A percentile compares a stretch with the other conserved stretches of the same genome.
Evolutionary conservation across 2,888 invertebrate genomes (phyloP).

Genomic region (Clivina fossor): DNA sequence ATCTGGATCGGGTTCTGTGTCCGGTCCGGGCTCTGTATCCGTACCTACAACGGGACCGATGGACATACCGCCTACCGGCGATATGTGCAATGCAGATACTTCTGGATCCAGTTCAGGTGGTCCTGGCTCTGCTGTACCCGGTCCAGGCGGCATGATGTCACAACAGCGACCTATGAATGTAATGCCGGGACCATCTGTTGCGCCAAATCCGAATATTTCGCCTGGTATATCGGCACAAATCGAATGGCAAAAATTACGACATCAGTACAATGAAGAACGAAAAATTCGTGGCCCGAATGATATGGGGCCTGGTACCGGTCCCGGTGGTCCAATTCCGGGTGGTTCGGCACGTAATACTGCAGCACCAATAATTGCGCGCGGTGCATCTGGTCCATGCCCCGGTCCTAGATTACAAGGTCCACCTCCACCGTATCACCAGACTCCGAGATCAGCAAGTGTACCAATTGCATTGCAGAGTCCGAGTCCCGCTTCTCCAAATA

Average conservation of each 20-base stretch:
- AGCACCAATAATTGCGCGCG: constrained; percentile 49
- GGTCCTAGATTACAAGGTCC: constrained; percentile 67
- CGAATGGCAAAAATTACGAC: constrained; percentile 90
- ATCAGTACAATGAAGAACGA: constrained; percentile 79
- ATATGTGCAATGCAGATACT: constrained; percentile 37
- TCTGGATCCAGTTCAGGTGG: constrained; percentile 48
- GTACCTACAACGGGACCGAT: constrained; percentile 51
- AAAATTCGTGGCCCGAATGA: constrained; percentile 51
- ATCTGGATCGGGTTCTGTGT: too few species aligned
- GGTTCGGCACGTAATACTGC: constrained; percentile 48
- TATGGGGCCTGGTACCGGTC: constrained; percentile 21
- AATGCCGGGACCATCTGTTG: neutral
- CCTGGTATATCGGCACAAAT: constrained; percentile 64
- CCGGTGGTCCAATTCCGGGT: constrained; percentile 41
- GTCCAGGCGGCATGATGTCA: too few species aligned
- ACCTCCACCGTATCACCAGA: constrained; percentile 77
- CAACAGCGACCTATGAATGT: constrained; percentile 4
- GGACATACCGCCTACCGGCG: constrained; percentile 34
- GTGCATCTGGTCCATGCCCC: constrained; percentile 49
- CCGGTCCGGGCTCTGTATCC: constrained; percentile 40
- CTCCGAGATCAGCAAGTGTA: constrained; percentile 71
- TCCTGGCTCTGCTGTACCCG: constrained; percentile 49
- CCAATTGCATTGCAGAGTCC: constrained; percentile 75
- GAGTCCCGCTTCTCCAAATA: constrained; percentile 71
- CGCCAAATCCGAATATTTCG: constrained; percentile 9